phyloP scores from a whole-genome alignment of 2,113 vertebrate species.

The human (Homo sapiens) region DNA sequence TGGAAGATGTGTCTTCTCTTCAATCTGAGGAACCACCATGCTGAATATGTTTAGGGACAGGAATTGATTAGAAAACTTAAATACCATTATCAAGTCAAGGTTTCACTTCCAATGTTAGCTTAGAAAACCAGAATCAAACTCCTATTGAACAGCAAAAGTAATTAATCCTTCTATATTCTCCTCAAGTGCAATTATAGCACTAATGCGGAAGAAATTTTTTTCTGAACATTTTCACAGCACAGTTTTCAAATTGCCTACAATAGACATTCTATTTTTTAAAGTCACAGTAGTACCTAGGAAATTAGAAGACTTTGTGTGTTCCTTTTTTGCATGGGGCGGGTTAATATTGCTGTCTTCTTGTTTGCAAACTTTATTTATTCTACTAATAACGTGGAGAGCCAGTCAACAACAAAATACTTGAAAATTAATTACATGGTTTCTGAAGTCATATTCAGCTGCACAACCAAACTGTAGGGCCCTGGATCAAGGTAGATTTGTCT shows the following conservation, averaged over 20 bases:
- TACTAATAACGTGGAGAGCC: not conserved
- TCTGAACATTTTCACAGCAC: slow-evolving; percentile 20
- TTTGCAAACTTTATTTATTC: slow-evolving; percentile 24
- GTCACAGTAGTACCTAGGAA: not conserved
- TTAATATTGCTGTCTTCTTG: not conserved
- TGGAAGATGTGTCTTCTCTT: not conserved
- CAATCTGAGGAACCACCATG: not conserved
- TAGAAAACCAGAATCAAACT: slow-evolving; percentile 51
- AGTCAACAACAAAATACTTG: not conserved
- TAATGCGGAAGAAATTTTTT: slow-evolving; percentile 1
- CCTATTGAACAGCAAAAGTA: slow-evolving; percentile 50
- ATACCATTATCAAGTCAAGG: slow-evolving; percentile 44
- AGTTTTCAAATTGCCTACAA: not conserved
- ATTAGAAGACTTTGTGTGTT: not conserved
- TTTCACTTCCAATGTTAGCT: slow-evolving; percentile 61
- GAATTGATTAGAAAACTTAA: slow-evolving; percentile 59
- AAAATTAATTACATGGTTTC: not conserved
- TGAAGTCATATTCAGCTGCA: not conserved
- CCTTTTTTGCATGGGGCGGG: not conserved
- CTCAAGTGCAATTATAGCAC: slow-evolving; percentile 22
- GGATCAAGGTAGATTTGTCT: not conserved
- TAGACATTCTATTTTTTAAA: not conserved
- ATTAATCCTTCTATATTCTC: slow-evolving; percentile 54
- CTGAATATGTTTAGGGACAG: slow-evolving; percentile 43
- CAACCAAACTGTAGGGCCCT: not conserved